Percentiles rank a stretch among this genome's conserved stretches.
These are phyloP conservation scores for Datnioides undecimradiatus DNA, from an alignment of 2,113 vertebrate species.

Conservation along the genomic window DNA sequence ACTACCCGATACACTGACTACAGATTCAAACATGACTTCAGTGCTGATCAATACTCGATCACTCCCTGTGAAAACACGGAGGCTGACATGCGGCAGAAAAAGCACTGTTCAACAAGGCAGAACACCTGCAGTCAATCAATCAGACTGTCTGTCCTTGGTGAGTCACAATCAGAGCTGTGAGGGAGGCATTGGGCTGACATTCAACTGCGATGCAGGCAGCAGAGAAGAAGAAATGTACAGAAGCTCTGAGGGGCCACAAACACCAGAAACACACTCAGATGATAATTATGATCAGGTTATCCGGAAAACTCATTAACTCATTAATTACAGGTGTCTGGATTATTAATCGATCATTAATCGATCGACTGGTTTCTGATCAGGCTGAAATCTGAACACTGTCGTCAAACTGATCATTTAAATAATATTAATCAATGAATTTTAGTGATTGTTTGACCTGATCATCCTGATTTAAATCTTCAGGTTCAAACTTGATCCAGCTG, in stretches of 20 bases:
- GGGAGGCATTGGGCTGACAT: slow-evolving; percentile 15
- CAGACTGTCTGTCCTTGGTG: neutral
- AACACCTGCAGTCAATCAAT: neutral
- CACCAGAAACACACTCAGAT: neutral
- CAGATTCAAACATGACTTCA: neutral
- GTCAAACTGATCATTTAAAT: too few species aligned
- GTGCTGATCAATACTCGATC: slow-evolving; percentile 1
- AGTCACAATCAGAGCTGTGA: slow-evolving; percentile 44
- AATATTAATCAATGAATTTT: too few species aligned
- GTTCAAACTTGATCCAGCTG: too few species aligned
- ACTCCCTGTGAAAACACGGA: neutral
- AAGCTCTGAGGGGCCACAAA: slow-evolving; percentile 5
- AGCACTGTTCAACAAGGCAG: too few species aligned
- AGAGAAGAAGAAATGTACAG: neutral
- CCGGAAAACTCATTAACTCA: too few species aligned
- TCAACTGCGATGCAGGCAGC: neutral
- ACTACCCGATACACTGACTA: neutral
- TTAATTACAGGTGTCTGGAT: too few species aligned
- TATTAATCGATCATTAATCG: too few species aligned
- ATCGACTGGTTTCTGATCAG: too few species aligned
- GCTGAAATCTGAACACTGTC: too few species aligned
- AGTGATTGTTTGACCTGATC: neutral
- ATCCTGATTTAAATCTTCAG: neutral
- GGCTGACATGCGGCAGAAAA: too few species aligned
- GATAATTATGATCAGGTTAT: too few species aligned